These are phyloP conservation scores for Pithys albifrons DNA, from an alignment of 2,113 vertebrate genomes.

Conservation along the genomic window DNA sequence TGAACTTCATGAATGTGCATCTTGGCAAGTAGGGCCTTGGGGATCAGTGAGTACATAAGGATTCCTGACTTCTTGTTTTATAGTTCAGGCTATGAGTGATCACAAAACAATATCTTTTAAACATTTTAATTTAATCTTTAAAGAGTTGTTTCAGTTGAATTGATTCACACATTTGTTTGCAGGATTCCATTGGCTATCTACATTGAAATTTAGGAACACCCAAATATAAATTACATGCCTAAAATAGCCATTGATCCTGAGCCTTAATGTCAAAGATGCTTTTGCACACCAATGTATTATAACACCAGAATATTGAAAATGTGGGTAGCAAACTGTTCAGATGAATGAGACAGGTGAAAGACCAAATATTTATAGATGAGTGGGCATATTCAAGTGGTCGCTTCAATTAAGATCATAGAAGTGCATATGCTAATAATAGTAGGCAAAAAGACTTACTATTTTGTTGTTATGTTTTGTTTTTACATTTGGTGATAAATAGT, in stretches of 20 bases:
- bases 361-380: not conserved
- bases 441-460: not conserved
- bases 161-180: not conserved
- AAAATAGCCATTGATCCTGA: not conserved
- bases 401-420: not conserved
- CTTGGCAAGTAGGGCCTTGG: slow-evolving; percentile 94
- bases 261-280: not conserved
- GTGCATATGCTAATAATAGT: not conserved
- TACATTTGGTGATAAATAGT: not conserved
- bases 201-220: not conserved
- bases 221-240: not conserved
- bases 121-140: not conserved
- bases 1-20: slow-evolving; percentile 84
- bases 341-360: not conserved
- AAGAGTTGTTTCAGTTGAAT: not conserved
- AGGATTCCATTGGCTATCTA: not conserved
- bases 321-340: not conserved
- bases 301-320: not conserved
- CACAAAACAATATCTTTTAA: not conserved
- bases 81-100: not conserved
- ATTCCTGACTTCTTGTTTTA: not conserved
- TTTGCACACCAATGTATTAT: not conserved
- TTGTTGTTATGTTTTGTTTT: not conserved
- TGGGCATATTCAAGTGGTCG: not conserved
- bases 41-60: slow-evolving; percentile 83